Base-by-base conservation (phyloP, 2,113 vertebrate genomes). In the Odocoileus virginianus region DNA sequence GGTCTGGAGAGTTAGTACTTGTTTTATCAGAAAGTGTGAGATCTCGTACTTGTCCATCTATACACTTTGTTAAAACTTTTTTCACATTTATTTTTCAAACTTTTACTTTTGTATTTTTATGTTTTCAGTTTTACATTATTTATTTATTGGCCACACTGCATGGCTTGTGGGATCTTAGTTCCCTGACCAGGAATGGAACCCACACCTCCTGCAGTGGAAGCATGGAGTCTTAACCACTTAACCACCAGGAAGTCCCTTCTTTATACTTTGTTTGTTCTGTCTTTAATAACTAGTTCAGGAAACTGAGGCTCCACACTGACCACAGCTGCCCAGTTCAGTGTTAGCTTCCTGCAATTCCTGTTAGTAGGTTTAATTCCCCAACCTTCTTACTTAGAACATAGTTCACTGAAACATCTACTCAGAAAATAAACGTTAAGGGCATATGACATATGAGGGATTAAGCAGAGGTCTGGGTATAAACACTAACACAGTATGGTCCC, bases 1-100 rank as follows among this genome's bases (percentile, higher is more conserved):
- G 40, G 43, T 60, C 21, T 45, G 11, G 67, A 71, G 9, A 43
- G 55, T 25, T 25, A 47, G 11, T 23, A 28, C 2, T 13, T n/a
- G 1, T 60, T 90, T 97, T 67, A 23, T 93, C 45, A 96, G 58
- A 94, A 97, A 89, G 81, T 15, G 13, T 58, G 47, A 45, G 30
- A 40, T 92, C 7, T 55, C 28, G 1, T 4, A 33, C 50, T 3
- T 87, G 17, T 54, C 12, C 4, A 54, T 89, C 27, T 50, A 55
- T 17, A 81, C 3, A 45, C n/a, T 87, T 40, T 40, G 47, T 19
- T 50, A 64, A 64, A 64, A 16, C 2, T 64, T 16, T 64, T 16
- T 64, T 64, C 15, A 16, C 3, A 64, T 16, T 33, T 64, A 30
- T 64, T 64, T 60, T 33, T 64, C 15, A 64, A 60, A 14, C 27